Evolutionary conservation across 2,797 vertebrate genomes (phyloP), one percentile per base, ranked within the genome.

Genomic region (Ctenopoma kingsleyae): DNA sequence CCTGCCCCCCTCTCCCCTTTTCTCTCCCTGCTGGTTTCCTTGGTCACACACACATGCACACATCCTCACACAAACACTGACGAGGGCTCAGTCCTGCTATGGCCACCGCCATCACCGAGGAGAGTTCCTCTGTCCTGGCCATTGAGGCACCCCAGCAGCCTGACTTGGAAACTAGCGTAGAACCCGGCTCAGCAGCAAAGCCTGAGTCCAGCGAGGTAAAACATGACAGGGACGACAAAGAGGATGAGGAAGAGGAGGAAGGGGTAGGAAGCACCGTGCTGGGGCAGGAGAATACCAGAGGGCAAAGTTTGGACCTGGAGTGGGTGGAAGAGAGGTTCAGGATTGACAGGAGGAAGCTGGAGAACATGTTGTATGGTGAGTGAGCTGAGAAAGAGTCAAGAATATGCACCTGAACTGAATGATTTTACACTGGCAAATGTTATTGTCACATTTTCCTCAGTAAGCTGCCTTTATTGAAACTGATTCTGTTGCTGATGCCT

Each of bases 281-380:
- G 0, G 80, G 52, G 55, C 71, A 81, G 49, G 88, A 87, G 55
- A 51, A 63, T 3, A 63, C 60, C 4, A 61, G 20, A 61, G 73
- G 59, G 48, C 86, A 88, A 53, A 82, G 73, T 68, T 43, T 67
- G 32, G 91, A 94, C 83, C 89, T 86, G 0, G 92, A 95, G 16
- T 94, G 93, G 92, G 83, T 94, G 77, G 95, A 95, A 72, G 95
- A 95, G 81, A 92, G 95, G 74, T 95, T 95, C 87, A 91, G 94
- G 75, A 95, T 95, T 11, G 94, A 95, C 90, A 91, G 95, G 89
- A 95, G 94, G 89, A 95, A 95, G 87, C 89, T 95, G 84, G 95
- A 95, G 83, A 84, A 64, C 77, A 95, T 95, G 95, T 79, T 95
- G 84, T 94, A 93, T 52, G 86, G 94, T 94, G 81, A 92, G 92